Evolutionary conservation across 2,113 vertebrate species (phyloP).

Genomic region (Myotis brandtii): DNA sequence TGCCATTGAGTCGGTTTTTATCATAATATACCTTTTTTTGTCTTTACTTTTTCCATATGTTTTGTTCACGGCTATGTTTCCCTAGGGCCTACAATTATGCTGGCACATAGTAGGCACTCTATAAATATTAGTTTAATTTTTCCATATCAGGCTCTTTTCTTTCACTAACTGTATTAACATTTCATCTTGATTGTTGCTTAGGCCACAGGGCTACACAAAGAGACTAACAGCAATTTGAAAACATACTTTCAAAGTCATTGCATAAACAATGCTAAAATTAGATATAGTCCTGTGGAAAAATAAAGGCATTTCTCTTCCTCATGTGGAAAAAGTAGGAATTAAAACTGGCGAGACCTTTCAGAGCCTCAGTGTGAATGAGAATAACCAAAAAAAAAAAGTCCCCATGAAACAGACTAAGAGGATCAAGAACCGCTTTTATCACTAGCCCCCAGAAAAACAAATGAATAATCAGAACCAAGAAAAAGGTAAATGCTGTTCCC

Average conservation of each 20-base stretch:
- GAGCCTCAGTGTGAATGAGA: background rate
- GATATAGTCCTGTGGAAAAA: conserved; percentile 10
- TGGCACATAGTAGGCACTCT: conserved; percentile 36
- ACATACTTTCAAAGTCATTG: conserved; percentile 67
- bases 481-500: background rate
- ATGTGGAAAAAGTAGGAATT: conserved; percentile 42
- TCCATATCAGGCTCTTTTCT: background rate
- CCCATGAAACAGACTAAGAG: background rate
- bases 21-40: background rate
- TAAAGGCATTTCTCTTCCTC: conserved; percentile 50
- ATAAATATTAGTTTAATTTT: conserved; percentile 45
- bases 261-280: conserved; percentile 79
- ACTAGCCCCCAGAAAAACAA: background rate
- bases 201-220: conserved; percentile 13
- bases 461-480: background rate
- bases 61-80: background rate
- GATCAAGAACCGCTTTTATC: background rate
- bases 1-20: conserved; percentile 49
- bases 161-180: conserved; percentile 13
- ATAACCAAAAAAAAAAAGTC: background rate
- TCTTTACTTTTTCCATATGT: background rate
- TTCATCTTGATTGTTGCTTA: conserved; percentile 51
- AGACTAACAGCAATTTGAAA: conserved; percentile 55
- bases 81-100: background rate
- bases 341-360: conserved; percentile 41